Evolutionary conservation across 1,140 invertebrate species (phyloP), one percentile per base, ranked within the genome.

Genomic region (Macrocentrus cingulum): DNA sequence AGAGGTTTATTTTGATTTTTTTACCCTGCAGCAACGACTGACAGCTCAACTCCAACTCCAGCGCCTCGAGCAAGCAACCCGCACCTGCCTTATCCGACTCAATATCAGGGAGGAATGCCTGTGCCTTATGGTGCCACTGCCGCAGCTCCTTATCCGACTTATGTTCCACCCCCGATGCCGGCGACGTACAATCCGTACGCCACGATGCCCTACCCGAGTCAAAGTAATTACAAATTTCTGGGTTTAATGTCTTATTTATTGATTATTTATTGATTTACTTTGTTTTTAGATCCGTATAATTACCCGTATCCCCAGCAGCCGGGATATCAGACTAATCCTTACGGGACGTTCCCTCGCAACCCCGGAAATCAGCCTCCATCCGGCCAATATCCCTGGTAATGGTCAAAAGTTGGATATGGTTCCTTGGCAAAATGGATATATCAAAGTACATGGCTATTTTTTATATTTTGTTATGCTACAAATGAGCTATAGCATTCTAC

Each of bases 131-230:
- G 84, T 22, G 80, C 83, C 2, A 73, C 81, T 4, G 63, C 81
- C 4, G 69, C 66, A 60, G 72, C 86, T 58, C 87, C 89, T 23
- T 91, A 92, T 78, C 89, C 89, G 41, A 71, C 84, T 9, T 90
- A 88, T 60, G 81, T 84, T 58, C 84, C 83, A 37, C 83, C 88
- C 18, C 91, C 91, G 2, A 87, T 94, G 87, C 92, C 91, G 1
- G 81, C 85, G 56, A 82, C 88, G 22, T 95, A 92, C 72, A 94
- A 94, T 83, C 91, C 91, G 23, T 94, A 94, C 75, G 89, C 87
- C 57, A 90, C 88, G 51, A 84, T 91, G 74, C 86, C 87, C 18
- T 89, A 89, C 76, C 86, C 88, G 63, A 74, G 82, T 66, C 85
- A 75, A 78, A 81, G 69, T 77, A 67, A 52, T 48, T 36, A 56